Percentiles rank a stretch among this genome's conserved stretches.
phyloP scores from a whole-genome alignment of 2,888 invertebrate species.

The Xestia xanthographa region DNA sequence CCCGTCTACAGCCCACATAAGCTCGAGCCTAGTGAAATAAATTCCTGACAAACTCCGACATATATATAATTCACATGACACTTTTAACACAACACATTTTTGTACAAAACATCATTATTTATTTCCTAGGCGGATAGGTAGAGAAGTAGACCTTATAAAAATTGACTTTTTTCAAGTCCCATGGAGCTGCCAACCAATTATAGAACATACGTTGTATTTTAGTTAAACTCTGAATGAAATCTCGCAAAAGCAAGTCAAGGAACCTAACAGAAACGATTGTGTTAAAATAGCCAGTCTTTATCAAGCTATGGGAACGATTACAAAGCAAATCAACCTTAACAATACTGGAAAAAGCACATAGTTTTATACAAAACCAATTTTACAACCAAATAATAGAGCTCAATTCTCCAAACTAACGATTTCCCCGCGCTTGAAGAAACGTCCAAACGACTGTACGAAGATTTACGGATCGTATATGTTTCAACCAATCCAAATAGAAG shows the following conservation, averaged over 20 bases:
- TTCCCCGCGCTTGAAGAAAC: constrained; percentile 39
- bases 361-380: constrained; percentile 24
- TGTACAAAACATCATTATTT: no score
- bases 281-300: not conserved
- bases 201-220: not conserved
- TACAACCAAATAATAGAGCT: constrained; percentile 37
- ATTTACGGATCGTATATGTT: constrained; percentile 62
- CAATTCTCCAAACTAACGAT: constrained; percentile 29
- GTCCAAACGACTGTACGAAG: constrained; percentile 42
- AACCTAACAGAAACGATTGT: not conserved
- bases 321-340: not conserved
- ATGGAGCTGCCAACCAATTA: no score
- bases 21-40: no score
- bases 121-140: no score
- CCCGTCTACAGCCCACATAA: no score
- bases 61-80: no score
- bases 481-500: constrained; percentile 43
- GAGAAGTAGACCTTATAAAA: no score
- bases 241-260: not conserved
- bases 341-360: not conserved
- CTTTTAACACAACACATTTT: no score
- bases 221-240: not conserved
- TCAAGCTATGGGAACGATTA: not conserved
- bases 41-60: no score
- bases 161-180: no score